Evolutionary conservation across 1,140 invertebrate genomes (phyloP).

Genomic region (Drosophila teissieri): DNA sequence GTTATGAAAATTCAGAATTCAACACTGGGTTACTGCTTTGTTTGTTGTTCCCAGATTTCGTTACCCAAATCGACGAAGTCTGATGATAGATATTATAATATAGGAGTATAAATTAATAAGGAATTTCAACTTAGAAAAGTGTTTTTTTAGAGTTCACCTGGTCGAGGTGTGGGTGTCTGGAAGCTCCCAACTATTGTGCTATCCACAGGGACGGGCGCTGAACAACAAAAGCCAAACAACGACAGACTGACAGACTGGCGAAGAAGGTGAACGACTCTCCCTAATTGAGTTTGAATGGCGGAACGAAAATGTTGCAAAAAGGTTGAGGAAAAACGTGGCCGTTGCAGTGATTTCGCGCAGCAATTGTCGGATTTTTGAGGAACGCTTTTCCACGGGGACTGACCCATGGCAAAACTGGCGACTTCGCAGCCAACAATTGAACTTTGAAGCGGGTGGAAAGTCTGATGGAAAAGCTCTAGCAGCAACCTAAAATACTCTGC

Average conservation of each 20-base stretch:
- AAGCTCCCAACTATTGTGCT: conserved; percentile 22
- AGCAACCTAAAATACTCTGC: not conserved
- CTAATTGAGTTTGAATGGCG: conserved; percentile 75
- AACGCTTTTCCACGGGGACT: conserved; percentile 26
- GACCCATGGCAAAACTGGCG: conserved; percentile 4
- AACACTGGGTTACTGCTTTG: no score
- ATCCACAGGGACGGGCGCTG: conserved; percentile 20
- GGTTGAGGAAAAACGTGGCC: conserved; percentile 38
- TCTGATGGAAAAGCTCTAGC: conserved; percentile 1
- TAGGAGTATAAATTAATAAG: no score
- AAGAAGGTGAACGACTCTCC: conserved; percentile 69
- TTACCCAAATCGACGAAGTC: no score
- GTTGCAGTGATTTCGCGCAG: conserved; percentile 43
- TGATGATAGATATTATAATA: no score
- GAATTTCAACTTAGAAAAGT: not conserved
- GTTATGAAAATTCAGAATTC: no score
- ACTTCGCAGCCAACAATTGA: conserved; percentile 22
- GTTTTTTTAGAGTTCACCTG: not conserved
- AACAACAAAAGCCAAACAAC: conserved; percentile 31
- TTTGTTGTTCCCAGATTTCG: no score
- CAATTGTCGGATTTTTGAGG: conserved; percentile 19
- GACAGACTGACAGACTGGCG: conserved; percentile 28
- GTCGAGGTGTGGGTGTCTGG: conserved; percentile 32
- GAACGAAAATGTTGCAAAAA: conserved; percentile 57
- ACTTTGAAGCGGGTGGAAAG: conserved; percentile 16